phyloP scores from a whole-genome alignment of 2,113 vertebrate genomes.

The Brachypodius melanocephalos region DNA sequence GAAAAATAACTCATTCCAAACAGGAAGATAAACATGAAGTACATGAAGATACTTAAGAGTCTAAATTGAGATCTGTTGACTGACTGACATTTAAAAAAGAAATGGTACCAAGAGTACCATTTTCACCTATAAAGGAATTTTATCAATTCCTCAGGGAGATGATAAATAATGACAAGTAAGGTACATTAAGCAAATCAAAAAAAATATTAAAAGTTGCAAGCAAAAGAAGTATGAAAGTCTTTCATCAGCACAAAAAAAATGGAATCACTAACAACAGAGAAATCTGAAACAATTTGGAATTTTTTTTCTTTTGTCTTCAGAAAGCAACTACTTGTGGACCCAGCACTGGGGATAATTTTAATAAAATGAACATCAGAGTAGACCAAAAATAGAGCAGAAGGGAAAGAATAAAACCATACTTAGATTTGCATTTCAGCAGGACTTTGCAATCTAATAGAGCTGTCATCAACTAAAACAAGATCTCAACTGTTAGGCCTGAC shows the following conservation, averaged over 20 bases:
- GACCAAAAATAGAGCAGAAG: not conserved
- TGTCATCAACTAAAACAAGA: not conserved
- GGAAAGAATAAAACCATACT: not conserved
- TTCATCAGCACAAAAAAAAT: not conserved
- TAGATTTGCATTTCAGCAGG: not conserved
- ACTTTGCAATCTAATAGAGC: not conserved
- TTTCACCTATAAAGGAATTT: not conserved
- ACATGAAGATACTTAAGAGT: not conserved
- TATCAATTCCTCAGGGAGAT: not conserved
- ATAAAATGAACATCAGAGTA: not conserved
- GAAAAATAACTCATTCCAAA: not conserved
- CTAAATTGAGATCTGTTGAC: not conserved
- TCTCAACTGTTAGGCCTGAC: not conserved
- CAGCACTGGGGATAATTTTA: not conserved
- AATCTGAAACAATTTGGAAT: not conserved
- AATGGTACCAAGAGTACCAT: not conserved
- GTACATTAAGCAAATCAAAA: not conserved
- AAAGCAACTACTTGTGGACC: not conserved
- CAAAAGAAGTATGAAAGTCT: not conserved
- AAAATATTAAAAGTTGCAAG: not conserved
- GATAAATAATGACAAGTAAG: not conserved
- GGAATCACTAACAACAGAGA: not conserved
- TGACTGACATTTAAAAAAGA: not conserved
- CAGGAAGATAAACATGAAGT: not conserved
- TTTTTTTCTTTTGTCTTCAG: not conserved